These are phyloP conservation scores for Dasyurus viverrinus DNA, from an alignment of 2,113 vertebrate genomes.

Conservation along the genomic window DNA sequence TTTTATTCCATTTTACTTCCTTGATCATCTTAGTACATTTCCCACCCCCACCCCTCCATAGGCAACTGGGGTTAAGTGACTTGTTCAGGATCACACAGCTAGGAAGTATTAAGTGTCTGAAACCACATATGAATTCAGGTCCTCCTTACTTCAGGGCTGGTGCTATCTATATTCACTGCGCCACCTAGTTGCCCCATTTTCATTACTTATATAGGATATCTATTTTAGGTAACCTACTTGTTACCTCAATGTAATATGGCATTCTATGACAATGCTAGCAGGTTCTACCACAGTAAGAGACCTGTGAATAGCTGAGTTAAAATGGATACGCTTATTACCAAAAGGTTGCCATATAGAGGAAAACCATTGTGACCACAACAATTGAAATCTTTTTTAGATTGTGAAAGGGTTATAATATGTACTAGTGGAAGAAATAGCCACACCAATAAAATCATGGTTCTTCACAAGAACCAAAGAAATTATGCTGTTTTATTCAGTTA, in stretches of 20 bases:
- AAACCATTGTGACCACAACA: neutral
- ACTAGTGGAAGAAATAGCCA: neutral
- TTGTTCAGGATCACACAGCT: no score
- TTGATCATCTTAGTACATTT: neutral
- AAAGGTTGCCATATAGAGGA: neutral
- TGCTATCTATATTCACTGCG: no score
- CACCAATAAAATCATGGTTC: neutral
- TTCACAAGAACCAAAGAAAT: neutral
- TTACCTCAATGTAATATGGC: neutral
- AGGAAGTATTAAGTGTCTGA: no score
- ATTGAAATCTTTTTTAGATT: neutral
- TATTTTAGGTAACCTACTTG: neutral
- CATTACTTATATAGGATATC: neutral
- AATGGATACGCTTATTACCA: neutral
- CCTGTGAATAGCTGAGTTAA: neutral
- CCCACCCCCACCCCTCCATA: fast-evolving
- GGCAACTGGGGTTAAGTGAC: no score
- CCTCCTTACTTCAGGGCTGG: no score
- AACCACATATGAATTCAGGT: no score
- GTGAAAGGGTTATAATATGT: neutral
- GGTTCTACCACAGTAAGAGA: neutral
- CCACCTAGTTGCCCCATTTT: neutral
- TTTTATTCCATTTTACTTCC: neutral
- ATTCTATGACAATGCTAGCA: neutral
- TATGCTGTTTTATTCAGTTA: neutral